phyloP scores from a whole-genome alignment of 2,888 invertebrate genomes.

The Rambutsinella grinnellia region DNA sequence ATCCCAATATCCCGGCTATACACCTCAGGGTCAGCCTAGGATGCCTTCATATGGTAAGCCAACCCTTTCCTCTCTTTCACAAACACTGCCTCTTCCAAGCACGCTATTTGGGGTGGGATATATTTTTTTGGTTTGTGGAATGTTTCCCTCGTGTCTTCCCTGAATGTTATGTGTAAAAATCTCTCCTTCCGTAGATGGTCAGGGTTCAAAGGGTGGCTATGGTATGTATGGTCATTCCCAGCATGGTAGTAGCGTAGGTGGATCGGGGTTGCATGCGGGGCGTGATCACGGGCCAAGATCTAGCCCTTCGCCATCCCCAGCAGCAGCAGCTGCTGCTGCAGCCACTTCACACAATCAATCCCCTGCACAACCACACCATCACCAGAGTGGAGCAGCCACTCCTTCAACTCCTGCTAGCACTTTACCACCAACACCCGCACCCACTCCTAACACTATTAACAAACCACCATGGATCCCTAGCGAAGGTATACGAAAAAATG shows the following conservation, averaged over 20 bases:
- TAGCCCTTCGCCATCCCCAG: slow-evolving; percentile 63
- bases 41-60: slow-evolving; percentile 65
- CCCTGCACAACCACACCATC: background rate
- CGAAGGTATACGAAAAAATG: slow-evolving; percentile 63
- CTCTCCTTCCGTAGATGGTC: slow-evolving; percentile 51
- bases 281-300: slow-evolving; percentile 66
- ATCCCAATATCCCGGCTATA: slow-evolving; percentile 59
- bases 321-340: slow-evolving; percentile 31
- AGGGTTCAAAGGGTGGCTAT: slow-evolving; percentile 54
- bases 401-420: slow-evolving; percentile 36
- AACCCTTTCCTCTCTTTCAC: background rate
- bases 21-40: slow-evolving; percentile 61
- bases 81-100: background rate
- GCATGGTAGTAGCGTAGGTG: slow-evolving; percentile 47
- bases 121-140: background rate
- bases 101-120: background rate
- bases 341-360: background rate
- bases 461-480: slow-evolving; percentile 65
- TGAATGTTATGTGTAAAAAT: background rate
- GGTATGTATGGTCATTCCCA: slow-evolving; percentile 67
- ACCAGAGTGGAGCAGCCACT: slow-evolving; percentile 10
- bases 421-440: slow-evolving; percentile 74
- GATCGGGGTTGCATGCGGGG: slow-evolving; percentile 65
- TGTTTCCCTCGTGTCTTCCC: background rate
- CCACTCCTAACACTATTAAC: slow-evolving; percentile 71